Evolutionary conservation across 2,888 invertebrate genomes (phyloP).

Genomic region (Macrosoma leucophasiata): DNA sequence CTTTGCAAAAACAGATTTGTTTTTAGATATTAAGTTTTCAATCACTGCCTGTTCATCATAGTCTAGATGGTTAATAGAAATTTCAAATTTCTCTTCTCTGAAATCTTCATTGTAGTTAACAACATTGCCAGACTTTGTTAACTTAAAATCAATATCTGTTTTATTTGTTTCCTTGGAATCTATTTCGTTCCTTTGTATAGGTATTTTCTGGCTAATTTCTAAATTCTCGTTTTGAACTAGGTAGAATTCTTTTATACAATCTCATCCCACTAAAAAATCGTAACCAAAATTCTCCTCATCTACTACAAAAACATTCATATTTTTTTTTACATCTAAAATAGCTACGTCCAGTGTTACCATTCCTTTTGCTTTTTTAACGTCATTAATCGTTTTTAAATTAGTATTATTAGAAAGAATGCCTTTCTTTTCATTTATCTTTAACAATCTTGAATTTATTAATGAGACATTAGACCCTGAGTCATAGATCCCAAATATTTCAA

Average conservation of each 20-base stretch:
- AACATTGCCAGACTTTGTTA: slow-evolving; percentile 3
- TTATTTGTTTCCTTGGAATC: slow-evolving; percentile 1
- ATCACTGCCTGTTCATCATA: slow-evolving; percentile 7
- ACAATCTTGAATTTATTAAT: slow-evolving; percentile 27
- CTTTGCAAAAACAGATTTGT: slow-evolving; percentile 11
- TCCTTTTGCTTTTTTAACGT: slow-evolving; percentile 12
- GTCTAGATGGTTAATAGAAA: slow-evolving; percentile 9
- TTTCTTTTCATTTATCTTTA: slow-evolving; percentile 11
- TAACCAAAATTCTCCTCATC: slow-evolving; percentile 21
- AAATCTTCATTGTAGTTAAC: slow-evolving; percentile 16
- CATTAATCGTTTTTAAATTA: slow-evolving; percentile 16
- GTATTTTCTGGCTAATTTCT: slow-evolving; percentile 19
- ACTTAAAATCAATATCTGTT: slow-evolving; percentile 1
- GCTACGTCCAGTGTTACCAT: slow-evolving; percentile 17
- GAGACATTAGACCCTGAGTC: slow-evolving; percentile 29
- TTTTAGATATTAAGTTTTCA: slow-evolving; percentile 8
- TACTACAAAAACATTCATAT: slow-evolving; percentile 20
- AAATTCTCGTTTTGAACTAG: slow-evolving; percentile 19
- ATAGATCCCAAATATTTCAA: slow-evolving; percentile 25
- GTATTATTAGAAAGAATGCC: slow-evolving; percentile 1
- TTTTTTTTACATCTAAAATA: slow-evolving; percentile 23
- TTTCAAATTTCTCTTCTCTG: slow-evolving; percentile 5
- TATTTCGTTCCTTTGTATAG: no score
- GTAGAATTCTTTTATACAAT: slow-evolving; percentile 20
- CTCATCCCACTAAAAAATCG: slow-evolving; percentile 20